Evolutionary conservation across 2,888 invertebrate species (phyloP).

Genomic region (Clostera curtula): DNA sequence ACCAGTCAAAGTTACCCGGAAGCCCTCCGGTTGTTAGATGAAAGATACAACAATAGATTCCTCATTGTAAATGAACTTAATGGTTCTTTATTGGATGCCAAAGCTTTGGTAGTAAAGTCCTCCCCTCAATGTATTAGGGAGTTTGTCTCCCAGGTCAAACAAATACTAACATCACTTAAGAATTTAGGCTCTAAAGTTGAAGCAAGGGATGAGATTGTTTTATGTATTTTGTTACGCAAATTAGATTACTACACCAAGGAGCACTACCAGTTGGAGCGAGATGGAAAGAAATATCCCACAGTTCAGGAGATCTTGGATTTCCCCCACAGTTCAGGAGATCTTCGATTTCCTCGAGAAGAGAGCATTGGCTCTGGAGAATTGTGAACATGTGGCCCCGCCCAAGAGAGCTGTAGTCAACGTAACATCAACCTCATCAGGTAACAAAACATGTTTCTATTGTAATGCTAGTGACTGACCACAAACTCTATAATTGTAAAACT

Average conservation of each 20-base stretch:
- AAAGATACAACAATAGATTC: constrained; percentile 8
- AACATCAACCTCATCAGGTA: too few species aligned
- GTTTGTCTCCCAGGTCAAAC: constrained; percentile 8
- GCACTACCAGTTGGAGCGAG: constrained; percentile 8
- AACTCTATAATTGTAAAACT: constrained; percentile 5
- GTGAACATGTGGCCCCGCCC: neutral
- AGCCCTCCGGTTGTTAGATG: constrained; percentile 5
- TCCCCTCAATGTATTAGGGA: constrained; percentile 3
- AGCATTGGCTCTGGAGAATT: neutral
- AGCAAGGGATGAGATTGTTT: constrained; percentile 10
- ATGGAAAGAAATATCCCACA: neutral
- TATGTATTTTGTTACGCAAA: constrained; percentile 12
- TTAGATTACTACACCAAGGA: constrained; percentile 8
- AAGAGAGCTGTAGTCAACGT: neutral
- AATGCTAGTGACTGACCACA: constrained; percentile 4
- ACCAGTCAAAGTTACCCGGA: constrained; percentile 6
- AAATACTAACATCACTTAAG: constrained; percentile 9
- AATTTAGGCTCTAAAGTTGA: constrained; percentile 4
- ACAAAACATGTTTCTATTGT: too few species aligned
- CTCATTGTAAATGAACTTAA: constrained; percentile 8
- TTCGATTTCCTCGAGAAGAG: neutral
- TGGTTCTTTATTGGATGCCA: constrained; percentile 4
- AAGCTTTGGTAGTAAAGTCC: neutral
- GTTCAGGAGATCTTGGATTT: neutral
- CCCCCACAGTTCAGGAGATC: neutral